Percentiles rank a stretch among this genome's conserved stretches.
Evolutionary conservation across 2,888 invertebrate genomes (phyloP).

Genomic region (Fissipunctia ypsillon): DNA sequence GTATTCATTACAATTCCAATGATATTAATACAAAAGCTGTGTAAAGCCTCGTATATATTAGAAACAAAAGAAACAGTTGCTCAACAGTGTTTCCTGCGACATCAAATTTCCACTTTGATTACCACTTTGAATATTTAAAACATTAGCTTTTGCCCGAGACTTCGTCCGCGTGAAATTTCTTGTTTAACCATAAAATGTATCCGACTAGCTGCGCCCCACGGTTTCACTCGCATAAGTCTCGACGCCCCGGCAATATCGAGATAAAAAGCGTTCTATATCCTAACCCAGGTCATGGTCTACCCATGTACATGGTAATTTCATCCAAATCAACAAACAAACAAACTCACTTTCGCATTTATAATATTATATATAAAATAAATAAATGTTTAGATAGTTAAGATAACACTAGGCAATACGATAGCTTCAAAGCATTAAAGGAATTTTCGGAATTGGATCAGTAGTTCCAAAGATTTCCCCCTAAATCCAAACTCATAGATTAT

Average conservation of each 20-base stretch:
- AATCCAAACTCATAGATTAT: neutral
- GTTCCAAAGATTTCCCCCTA: neutral
- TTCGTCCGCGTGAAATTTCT: neutral
- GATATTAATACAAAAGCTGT: neutral
- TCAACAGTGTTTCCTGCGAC: neutral
- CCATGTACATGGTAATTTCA: too few relatives aligned
- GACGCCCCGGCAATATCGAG: too few relatives aligned
- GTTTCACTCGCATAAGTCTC: too few relatives aligned
- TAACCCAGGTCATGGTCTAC: too few relatives aligned
- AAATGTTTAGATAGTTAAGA: too few relatives aligned
- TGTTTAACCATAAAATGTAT: neutral
- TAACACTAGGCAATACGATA: neutral
- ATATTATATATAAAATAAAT: too few relatives aligned
- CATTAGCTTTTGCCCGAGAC: neutral
- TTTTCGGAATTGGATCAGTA: neutral
- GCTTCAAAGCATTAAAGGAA: neutral
- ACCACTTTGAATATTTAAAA: neutral
- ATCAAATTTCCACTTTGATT: neutral
- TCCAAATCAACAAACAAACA: too few relatives aligned
- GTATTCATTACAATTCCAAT: conserved; percentile 23
- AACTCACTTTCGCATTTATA: too few relatives aligned
- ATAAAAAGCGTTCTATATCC: too few relatives aligned
- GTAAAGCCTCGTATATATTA: neutral
- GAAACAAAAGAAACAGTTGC: neutral
- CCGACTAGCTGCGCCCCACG: too few relatives aligned